Base-by-base conservation (phyloP, 2,888 invertebrate genomes). In the Cephalotes varians region DNA sequence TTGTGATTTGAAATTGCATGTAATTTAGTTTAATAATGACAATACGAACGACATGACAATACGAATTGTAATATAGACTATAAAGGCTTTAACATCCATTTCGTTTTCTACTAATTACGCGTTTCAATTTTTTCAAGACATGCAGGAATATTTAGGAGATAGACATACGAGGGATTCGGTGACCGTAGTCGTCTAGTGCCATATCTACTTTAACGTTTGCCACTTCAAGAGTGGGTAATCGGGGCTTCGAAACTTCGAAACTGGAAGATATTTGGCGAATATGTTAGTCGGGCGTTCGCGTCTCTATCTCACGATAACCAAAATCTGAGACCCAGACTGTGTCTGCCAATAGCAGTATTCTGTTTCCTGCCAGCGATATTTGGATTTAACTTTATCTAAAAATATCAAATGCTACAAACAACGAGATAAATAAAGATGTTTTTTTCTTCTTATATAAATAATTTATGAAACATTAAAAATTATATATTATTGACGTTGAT, bases 211-310 rank as follows among this genome's bases (percentile, higher is more conserved):
- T 31, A 69, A 77, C 25, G 44, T 65, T 69, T 15, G 56, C 7
- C 56, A 12, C 25, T 77, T 77, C 21, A 31, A 47, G 34, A 56
- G 49, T 15, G 18, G 25, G 37, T 34, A 44, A 64, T 60, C 58
- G 28, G 28, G 31, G 40, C 40, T 74, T 37, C 28, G 28, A 54
- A 65, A 64, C 56, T 56, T 60, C 40, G 77, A 54, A 67, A 60
- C 58, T 71, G 31, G 15, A 37, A 60, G 21, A 67, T 71, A 67
- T 73, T 80, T 73, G 80, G 47, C 60, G 51, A 73, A 73, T 34
- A 34, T 81, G 67, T 81, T 58, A 65, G 28, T 34, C 62, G 21
- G 62, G 69, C 28, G 47, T 83, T 81, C 47, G 21, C 15, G n/a
- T 81, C 54, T 74, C 44, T 58, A 64, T 12, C 31, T 21, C 54